These are phyloP conservation scores for western clawed frog (Xenopus tropicalis) DNA, from an alignment of 2,113 vertebrate species.

Conservation along the genomic window DNA sequence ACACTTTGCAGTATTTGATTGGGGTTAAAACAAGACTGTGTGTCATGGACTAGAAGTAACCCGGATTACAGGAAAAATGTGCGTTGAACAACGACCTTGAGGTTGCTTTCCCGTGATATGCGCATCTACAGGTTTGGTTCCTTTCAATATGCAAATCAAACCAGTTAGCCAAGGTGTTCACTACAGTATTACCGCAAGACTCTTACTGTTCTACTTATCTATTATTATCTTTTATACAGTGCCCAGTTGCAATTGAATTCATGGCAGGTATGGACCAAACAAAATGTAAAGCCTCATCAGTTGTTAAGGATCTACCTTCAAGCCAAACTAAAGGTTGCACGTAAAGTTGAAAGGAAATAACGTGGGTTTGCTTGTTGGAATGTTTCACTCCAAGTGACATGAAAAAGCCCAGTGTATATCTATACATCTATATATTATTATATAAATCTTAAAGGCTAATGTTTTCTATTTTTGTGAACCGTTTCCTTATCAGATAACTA, in stretches of 20 bases:
- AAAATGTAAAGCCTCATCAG: slow-evolving; percentile 37
- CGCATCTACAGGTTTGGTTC: slow-evolving; percentile 17
- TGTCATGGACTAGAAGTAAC: not conserved
- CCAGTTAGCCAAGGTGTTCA: slow-evolving; percentile 32
- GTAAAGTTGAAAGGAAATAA: not conserved
- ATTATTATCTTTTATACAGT: slow-evolving; percentile 14
- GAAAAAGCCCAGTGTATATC: slow-evolving; percentile 9
- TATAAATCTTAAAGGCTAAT: slow-evolving; percentile 48
- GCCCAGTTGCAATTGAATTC: slow-evolving; percentile 3
- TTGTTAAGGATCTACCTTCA: slow-evolving; percentile 48
- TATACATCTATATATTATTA: slow-evolving; percentile 28
- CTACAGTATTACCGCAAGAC: slow-evolving; percentile 38
- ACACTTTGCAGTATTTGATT: not conserved
- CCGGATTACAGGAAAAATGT: not conserved
- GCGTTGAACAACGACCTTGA: not conserved
- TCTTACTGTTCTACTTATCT: slow-evolving; percentile 28
- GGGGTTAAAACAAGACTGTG: not conserved
- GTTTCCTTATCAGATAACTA: slow-evolving; percentile 46
- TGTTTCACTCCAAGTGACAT: slow-evolving; percentile 4
- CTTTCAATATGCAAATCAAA: slow-evolving; percentile 39
- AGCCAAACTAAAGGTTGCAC: slow-evolving; percentile 9
- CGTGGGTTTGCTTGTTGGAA: not conserved
- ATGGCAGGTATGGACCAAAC: slow-evolving; percentile 15
- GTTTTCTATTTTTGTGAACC: slow-evolving; percentile 56
- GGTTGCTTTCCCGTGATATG: slow-evolving; percentile 24